phyloP scores from a whole-genome alignment of 1,140 invertebrate genomes.

The Philotrypesis tridentata region DNA sequence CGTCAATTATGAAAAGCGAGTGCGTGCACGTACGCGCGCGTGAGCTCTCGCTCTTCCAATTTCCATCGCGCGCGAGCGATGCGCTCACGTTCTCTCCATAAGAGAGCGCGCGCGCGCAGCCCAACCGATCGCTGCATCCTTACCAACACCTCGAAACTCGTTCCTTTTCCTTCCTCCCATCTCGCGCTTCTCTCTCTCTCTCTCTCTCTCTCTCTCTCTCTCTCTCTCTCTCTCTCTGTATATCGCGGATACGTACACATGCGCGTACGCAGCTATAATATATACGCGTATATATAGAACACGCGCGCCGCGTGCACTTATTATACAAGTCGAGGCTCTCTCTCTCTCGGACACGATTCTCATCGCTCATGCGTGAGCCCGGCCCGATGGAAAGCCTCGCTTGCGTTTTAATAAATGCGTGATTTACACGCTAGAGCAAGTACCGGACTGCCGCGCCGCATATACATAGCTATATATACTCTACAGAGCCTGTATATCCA shows the following conservation, averaged over 20 bases:
- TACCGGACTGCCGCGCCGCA: constrained; percentile 5
- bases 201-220: too few species aligned
- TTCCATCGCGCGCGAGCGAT: background rate
- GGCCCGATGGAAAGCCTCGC: constrained; percentile 29
- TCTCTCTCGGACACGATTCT: background rate
- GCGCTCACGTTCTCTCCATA: background rate
- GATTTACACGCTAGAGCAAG: constrained; percentile 54
- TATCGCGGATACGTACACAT: too few species aligned
- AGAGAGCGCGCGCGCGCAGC: too few species aligned
- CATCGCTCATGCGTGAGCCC: constrained; percentile 3
- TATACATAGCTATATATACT: too few species aligned
- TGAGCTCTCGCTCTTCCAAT: background rate
- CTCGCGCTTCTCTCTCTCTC: constrained; percentile 1
- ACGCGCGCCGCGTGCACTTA: too few species aligned
- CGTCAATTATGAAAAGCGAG: constrained; percentile 10
- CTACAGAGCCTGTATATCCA: background rate
- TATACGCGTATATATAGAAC: too few species aligned
- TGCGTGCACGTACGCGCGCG: background rate
- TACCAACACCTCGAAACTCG: background rate
- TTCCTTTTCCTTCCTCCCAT: too few species aligned
- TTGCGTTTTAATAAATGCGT: constrained; percentile 49
- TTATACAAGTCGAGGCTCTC: too few species aligned
- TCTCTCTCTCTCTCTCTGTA: background rate
- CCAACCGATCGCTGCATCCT: background rate
- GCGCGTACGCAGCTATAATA: too few species aligned